Evolutionary conservation across 2,888 invertebrate genomes (phyloP), one percentile per base, ranked within the genome.

Genomic region (Drosophila stalkeri): DNA sequence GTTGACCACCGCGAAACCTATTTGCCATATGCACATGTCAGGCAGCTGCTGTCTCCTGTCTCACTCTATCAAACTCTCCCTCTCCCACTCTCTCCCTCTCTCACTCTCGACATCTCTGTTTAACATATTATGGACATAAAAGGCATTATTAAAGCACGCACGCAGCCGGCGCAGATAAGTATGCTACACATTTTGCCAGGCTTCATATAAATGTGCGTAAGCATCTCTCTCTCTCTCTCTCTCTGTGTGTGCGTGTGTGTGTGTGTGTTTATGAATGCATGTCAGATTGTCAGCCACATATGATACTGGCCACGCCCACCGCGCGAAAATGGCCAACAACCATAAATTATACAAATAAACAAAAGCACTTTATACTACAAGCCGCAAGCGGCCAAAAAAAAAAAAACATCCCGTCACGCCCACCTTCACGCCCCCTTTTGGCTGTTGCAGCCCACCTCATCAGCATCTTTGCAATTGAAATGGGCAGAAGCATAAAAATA

Each of bases 121-220:
- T 63, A 39, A 31, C 49, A 54, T 63, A 59, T 65, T 56, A 64
- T 56, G 41, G 35, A 64, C 64, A 73, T 61, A 68, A 67, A 71
- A 70, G 61, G 64, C 77, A 81, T 82, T 81, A 81, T 81, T 76
- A 65, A 69, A 80, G 77, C 73, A 76, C 66, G 80, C 70, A 71
- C 72, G 65, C 76, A 68, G 72, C 60, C 31, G 33, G 60, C 73
- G 65, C 80, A 62, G 62, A 74, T 69, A 80, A 81, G 82, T 80
- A 81, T 78, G 78, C 81, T 74, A 80, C 55, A 81, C 43, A 65
- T 78, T 66, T 54, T n/a, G 51, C 51, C 64, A 64, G n/a, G 49
- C 39, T 51, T 51, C 49, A 60, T 39, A 43, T 20, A 43, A 33
- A 55, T 61, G 47, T 59, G 62, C 56, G 65, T 65, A 55, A 52